A percentile compares a stretch with the other conserved stretches of the same genome.
These are phyloP conservation scores for Tautogolabrus adspersus DNA, from an alignment of 2,113 vertebrate genomes.

Conservation along the genomic window DNA sequence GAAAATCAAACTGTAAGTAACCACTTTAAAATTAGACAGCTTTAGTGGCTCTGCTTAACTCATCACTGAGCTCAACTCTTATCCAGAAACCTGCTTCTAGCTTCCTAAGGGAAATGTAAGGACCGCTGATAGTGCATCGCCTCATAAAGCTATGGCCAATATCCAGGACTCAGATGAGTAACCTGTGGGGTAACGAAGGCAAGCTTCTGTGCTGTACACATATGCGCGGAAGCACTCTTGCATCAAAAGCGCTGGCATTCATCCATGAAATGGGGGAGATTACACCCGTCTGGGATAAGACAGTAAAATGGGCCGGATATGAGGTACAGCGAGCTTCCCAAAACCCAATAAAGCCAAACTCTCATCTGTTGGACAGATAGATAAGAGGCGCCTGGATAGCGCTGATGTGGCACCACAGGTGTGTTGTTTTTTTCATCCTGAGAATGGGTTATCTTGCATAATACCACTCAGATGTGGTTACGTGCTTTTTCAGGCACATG, in stretches of 20 bases:
- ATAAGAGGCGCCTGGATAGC: constrained; percentile 67
- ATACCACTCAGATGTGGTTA: constrained; percentile 58
- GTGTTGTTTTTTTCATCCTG: constrained; percentile 2
- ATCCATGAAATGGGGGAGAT: constrained; percentile 79
- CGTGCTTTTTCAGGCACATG: constrained; percentile 41
- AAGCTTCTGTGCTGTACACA: constrained; percentile 36
- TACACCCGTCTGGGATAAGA: constrained; percentile 71
- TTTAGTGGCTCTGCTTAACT: constrained; percentile 24
- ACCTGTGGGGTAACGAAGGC: constrained; percentile 25
- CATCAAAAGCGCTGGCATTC: constrained; percentile 59
- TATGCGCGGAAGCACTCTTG: constrained; percentile 42
- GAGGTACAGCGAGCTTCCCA: constrained; percentile 58
- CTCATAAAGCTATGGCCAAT: constrained; percentile 63
- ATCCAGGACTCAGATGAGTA: constrained; percentile 61
- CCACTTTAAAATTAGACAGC: constrained; percentile 30
- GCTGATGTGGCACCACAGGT: constrained; percentile 62
- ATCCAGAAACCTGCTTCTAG: constrained; percentile 24
- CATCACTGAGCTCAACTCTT: constrained; percentile 41
- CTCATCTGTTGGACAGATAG: constrained; percentile 65
- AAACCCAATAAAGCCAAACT: constrained; percentile 72
- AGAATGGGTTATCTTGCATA: constrained; percentile 61
- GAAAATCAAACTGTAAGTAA: constrained; percentile 41
- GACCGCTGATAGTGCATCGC: constrained; percentile 29
- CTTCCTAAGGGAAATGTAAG: constrained; percentile 32
- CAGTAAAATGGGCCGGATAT: constrained; percentile 72